Percentiles rank a stretch among this genome's conserved stretches.
Conservation (phyloP, 2,888 invertebrate genomes). For the Lepas anatifera region DNA sequence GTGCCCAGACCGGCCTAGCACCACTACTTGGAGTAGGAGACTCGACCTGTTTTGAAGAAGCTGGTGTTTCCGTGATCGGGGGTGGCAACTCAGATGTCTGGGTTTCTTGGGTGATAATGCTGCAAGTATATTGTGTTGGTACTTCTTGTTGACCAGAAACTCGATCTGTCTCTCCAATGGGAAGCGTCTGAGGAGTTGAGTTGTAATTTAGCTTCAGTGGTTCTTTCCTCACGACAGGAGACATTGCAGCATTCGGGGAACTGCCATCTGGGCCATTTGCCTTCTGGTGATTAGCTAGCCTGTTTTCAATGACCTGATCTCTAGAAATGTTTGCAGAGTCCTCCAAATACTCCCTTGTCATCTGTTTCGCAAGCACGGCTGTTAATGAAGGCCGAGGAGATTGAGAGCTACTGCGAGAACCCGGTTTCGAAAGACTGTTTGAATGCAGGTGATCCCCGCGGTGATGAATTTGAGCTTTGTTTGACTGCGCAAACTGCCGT, state of each 20-base stretch:
- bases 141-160: too few relatives aligned
- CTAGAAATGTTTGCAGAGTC: background rate
- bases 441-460: too few relatives aligned
- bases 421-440: too few relatives aligned
- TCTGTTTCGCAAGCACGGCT: background rate
- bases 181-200: too few relatives aligned
- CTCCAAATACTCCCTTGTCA: background rate
- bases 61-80: background rate
- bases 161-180: too few relatives aligned
- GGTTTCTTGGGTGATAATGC: background rate
- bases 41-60: constrained; percentile 18
- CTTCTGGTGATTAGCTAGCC: background rate
- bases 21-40: constrained; percentile 8
- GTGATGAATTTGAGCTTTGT: background rate
- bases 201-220: too few relatives aligned
- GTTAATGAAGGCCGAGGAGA: background rate
- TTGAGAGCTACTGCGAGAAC: background rate
- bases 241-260: too few relatives aligned
- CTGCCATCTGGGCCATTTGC: too few relatives aligned
- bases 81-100: constrained; percentile 3
- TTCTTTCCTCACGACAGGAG: too few relatives aligned
- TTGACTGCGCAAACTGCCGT: background rate
- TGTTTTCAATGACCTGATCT: background rate
- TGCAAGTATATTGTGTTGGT: background rate
- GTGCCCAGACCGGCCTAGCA: background rate